A percentile compares a stretch with the other conserved stretches of the same genome.
Evolutionary conservation across 2,113 vertebrate genomes (phyloP).

Genomic region (Eonycteris spelaea): DNA sequence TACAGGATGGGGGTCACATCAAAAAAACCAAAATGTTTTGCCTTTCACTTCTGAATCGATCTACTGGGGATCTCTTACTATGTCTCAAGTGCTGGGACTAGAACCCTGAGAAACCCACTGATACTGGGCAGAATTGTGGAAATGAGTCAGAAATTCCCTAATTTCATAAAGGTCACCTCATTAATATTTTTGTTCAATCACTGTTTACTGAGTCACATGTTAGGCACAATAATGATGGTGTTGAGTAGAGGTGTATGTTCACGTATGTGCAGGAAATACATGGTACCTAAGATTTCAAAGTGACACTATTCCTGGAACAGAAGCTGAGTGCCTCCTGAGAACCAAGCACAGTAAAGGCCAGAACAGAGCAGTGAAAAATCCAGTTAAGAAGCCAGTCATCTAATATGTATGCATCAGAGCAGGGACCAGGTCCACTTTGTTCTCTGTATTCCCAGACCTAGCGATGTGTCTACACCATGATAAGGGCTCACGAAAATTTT

Average conservation of each 20-base stretch:
- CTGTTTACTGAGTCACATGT: background rate
- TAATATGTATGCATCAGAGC: background rate
- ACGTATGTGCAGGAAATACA: background rate
- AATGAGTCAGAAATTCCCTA: background rate
- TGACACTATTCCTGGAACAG: background rate
- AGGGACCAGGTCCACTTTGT: background rate
- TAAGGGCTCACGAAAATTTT: background rate
- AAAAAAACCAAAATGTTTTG: background rate
- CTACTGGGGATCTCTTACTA: background rate
- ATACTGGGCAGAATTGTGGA: background rate
- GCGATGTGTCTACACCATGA: background rate
- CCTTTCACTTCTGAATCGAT: background rate
- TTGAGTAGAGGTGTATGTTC: background rate
- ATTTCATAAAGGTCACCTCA: background rate
- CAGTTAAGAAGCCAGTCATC: background rate
- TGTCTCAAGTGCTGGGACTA: background rate
- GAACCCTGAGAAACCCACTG: background rate
- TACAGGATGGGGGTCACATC: background rate
- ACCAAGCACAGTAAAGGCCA: background rate
- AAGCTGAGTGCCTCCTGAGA: background rate
- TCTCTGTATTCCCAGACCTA: background rate
- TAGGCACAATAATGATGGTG: background rate
- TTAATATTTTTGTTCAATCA: background rate
- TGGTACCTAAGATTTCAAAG: background rate
- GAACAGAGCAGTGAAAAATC: background rate